Conservation (phyloP, 2,113 vertebrate species). For the Oxyruncus cristatus region DNA sequence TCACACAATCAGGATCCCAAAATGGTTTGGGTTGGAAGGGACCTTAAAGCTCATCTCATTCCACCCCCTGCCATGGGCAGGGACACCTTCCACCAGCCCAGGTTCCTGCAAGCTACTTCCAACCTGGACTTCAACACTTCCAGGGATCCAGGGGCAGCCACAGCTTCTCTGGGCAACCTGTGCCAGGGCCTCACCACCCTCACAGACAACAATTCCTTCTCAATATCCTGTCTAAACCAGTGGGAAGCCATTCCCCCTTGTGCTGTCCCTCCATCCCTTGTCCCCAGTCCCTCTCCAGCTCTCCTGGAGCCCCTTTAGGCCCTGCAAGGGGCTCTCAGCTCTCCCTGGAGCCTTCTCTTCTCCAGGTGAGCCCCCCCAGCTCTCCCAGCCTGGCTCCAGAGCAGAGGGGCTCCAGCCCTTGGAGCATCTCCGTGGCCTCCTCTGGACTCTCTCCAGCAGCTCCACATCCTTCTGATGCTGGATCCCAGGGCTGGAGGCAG, state of each 20-base stretch:
- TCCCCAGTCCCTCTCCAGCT: not conserved
- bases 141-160: not conserved
- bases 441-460: not conserved
- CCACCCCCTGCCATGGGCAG: not conserved
- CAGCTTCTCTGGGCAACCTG: not conserved
- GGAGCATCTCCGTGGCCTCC: not conserved
- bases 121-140: not conserved
- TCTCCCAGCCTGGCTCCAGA: not conserved
- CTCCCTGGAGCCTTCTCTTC: not conserved
- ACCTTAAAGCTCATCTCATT: rapidly evolving
- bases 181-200: not conserved
- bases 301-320: not conserved
- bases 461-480: not conserved
- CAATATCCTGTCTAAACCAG: not conserved
- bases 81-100: not conserved
- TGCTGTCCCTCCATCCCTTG: not conserved
- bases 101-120: not conserved
- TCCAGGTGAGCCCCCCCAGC: not conserved
- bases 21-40: not conserved
- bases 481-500: not conserved
- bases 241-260: not conserved
- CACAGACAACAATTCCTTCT: not conserved
- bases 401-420: not conserved
- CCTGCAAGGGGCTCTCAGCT: not conserved
- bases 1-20: not conserved